Evolutionary conservation across 1,140 invertebrate genomes (phyloP).

Genomic region (Prorops nasuta): DNA sequence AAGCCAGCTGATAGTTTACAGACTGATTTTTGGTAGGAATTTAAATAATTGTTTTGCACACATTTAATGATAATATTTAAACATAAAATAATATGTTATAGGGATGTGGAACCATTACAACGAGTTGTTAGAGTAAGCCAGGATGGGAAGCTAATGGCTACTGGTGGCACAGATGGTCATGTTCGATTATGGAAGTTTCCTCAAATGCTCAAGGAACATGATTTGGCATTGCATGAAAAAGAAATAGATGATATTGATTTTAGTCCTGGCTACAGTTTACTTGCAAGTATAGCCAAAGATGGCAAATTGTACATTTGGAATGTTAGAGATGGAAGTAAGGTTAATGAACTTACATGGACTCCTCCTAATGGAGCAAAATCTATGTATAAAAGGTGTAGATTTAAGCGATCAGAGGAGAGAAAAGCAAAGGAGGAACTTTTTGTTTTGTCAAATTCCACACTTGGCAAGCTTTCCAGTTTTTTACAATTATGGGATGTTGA

Average conservation of each 20-base stretch:
- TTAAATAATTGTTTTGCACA: not conserved
- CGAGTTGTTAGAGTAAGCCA: conserved; percentile 81
- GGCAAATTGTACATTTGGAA: conserved; percentile 80
- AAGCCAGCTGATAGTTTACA: conserved; percentile 74
- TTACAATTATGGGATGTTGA: conserved; percentile 71
- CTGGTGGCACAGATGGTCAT: conserved; percentile 86
- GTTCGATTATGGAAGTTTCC: conserved; percentile 89
- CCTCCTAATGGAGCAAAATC: conserved; percentile 74
- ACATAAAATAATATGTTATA: conserved; percentile 33
- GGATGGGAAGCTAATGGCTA: conserved; percentile 77
- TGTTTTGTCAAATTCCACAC: conserved; percentile 77
- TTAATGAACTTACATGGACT: conserved; percentile 72
- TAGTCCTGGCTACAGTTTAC: conserved; percentile 69
- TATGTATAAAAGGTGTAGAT: conserved; percentile 81
- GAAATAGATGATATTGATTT: conserved; percentile 93
- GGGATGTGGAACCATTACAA: conserved; percentile 75
- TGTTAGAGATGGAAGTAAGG: conserved; percentile 62
- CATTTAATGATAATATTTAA: not conserved
- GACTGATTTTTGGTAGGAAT: conserved; percentile 71
- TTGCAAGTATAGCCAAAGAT: conserved; percentile 88
- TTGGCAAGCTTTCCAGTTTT: conserved; percentile 70
- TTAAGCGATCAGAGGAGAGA: conserved; percentile 39
- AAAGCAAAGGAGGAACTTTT: conserved; percentile 73
- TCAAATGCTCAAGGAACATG: conserved; percentile 66
- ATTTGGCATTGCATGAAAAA: conserved; percentile 70